phyloP scores from a whole-genome alignment of 2,888 invertebrate genomes.

The Netelia melanura region DNA sequence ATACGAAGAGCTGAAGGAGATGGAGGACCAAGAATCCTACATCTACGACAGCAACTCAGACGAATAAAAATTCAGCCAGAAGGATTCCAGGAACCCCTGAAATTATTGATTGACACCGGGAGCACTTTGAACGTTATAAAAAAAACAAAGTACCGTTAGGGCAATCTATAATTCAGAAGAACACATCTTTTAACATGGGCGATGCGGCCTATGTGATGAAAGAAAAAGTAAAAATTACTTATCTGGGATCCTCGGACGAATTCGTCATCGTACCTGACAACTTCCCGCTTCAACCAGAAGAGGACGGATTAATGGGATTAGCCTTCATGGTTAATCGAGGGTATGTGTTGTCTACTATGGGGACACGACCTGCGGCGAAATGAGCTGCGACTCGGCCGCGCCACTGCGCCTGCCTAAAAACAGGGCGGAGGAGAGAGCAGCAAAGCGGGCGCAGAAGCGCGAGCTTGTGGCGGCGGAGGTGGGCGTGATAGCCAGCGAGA shows the following conservation, averaged over 20 bases:
- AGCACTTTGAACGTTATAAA: slow-evolving; percentile 26
- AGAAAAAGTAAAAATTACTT: slow-evolving; percentile 13
- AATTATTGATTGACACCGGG: slow-evolving; percentile 24
- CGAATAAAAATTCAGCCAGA: slow-evolving; percentile 12
- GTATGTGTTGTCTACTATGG: background rate
- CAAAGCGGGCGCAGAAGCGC: too few species aligned
- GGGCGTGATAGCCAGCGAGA: too few species aligned
- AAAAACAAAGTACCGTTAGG: too few species aligned
- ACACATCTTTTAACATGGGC: too few species aligned
- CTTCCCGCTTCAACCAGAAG: slow-evolving; percentile 20
- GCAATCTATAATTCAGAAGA: too few species aligned
- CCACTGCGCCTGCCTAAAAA: too few species aligned
- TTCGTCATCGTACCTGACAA: slow-evolving; percentile 17
- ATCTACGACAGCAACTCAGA: slow-evolving; percentile 23
- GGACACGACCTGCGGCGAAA: too few species aligned
- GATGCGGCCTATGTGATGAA: background rate
- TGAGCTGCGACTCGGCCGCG: too few species aligned
- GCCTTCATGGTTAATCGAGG: slow-evolving; percentile 23
- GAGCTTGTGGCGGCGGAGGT: too few species aligned
- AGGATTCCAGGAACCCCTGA: slow-evolving; percentile 20
- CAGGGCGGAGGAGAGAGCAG: too few species aligned
- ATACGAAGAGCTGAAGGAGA: slow-evolving; percentile 20
- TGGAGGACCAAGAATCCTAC: slow-evolving; percentile 14
- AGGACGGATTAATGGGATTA: slow-evolving; percentile 20
- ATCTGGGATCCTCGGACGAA: slow-evolving; percentile 19